These are phyloP conservation scores for Peucedramus taeniatus DNA, from an alignment of 2,113 vertebrate species.

Conservation along the genomic window DNA sequence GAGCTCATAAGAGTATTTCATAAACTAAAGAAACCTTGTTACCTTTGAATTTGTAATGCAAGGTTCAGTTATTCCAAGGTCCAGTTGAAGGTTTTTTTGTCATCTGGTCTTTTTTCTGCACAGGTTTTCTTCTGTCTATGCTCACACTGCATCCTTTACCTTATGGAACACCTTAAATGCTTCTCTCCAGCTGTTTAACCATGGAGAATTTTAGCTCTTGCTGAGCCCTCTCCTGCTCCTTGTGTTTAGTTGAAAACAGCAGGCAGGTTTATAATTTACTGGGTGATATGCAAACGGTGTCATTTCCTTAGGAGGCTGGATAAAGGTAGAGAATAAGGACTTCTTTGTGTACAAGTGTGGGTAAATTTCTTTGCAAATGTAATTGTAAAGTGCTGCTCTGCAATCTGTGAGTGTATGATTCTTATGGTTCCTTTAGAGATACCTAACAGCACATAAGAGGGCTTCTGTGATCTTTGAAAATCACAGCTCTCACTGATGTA, in stretches of 20 bases:
- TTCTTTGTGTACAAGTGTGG: neutral
- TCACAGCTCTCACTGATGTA: neutral
- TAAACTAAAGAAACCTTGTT: neutral
- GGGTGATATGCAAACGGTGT: neutral
- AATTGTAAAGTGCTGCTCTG: neutral
- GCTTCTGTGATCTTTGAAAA: neutral
- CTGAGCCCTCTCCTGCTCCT: neutral
- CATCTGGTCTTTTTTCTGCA: neutral
- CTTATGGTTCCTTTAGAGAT: neutral
- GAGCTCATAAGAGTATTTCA: neutral
- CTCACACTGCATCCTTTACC: neutral
- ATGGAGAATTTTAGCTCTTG: neutral
- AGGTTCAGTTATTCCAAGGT: neutral
- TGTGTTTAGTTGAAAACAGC: neutral
- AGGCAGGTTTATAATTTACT: neutral
- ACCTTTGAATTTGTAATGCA: neutral
- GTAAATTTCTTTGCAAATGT: neutral
- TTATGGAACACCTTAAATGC: neutral
- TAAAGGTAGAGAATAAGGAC: neutral
- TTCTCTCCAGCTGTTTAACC: neutral
- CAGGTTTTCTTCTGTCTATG: neutral
- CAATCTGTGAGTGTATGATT: neutral
- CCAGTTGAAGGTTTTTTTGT: neutral
- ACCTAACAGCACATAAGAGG: neutral
- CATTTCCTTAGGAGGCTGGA: neutral